Base-by-base conservation (phyloP, 2,888 invertebrate genomes). In the Drosophila borealis region DNA sequence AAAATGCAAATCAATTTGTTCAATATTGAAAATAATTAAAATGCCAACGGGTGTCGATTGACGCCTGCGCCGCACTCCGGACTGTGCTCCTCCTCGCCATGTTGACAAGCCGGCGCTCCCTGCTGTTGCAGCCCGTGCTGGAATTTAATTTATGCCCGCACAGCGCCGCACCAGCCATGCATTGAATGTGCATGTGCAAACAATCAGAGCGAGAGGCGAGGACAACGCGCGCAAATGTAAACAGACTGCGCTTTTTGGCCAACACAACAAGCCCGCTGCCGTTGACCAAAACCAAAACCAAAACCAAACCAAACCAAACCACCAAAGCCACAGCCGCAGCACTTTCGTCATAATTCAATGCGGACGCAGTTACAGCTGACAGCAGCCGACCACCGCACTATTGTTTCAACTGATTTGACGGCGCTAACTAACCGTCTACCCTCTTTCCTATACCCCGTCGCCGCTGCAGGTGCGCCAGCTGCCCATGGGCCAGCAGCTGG, bases 401-500 rank as follows among this genome's bases (percentile, higher is more conserved):
- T 88, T 88, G 87, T 89, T 88, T 83, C 82, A 86, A 84, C 87
- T 88, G 89, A 88, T 89, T 88, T 83, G 69, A 63, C 59, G 60
- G 45, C 46, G 63, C 88, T 88, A 82, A 88, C 82, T 82, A 88
- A 82, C 79, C 77, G 33, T 60, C 51, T 61, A 17, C 53, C 33
- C 21, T 17, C 25, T 41, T 44, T 1, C 19, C 53, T 19, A 33
- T 50, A 33, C 39, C 9, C 41, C 44, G 4, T 4, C 14, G 6
- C 19, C 9, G 13, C 37, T 63, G 33, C 78, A 93, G 72, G 92
- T 94, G 1, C 93, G 93, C 59, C 85, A 89, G 19, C 93, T 94
- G 71, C 92, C 93, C 0, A 94, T 96, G 3, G 97, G 96, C 0
- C 90, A 94, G 70, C 94, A 94, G 78, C 90, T 98, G 21, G 96